Conservation (phyloP, 2,888 invertebrate species). For the Deilephila elpenor region DNA sequence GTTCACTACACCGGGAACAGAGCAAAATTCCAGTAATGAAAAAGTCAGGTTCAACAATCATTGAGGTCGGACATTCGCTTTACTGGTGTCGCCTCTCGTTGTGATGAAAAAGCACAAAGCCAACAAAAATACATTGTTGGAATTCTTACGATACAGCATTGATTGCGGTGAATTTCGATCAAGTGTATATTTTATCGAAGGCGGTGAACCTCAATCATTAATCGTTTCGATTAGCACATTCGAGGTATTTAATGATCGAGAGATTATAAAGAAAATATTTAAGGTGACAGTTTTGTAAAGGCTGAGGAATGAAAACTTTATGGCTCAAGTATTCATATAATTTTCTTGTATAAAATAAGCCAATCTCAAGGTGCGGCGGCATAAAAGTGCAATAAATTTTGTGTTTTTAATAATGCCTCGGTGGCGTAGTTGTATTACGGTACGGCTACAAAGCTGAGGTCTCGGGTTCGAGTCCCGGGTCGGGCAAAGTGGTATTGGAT, state of each 20-base stretch:
- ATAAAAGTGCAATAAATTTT: constrained; percentile 38
- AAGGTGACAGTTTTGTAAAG: background rate
- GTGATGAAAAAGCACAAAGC: background rate
- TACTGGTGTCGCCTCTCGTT: background rate
- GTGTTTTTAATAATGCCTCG: constrained; percentile 36
- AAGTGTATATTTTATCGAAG: no score
- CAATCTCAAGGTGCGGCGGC: background rate
- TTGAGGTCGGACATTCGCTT: constrained; percentile 2
- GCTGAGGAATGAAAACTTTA: background rate
- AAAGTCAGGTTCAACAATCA: constrained; percentile 16
- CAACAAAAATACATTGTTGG: background rate
- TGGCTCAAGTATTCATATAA: background rate
- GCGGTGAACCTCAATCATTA: background rate
- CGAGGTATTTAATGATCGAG: background rate
- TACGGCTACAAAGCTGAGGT: no score
- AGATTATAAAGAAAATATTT: background rate
- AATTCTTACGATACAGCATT: background rate
- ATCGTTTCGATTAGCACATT: background rate
- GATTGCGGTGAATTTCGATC: background rate
- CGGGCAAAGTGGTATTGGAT: no score
- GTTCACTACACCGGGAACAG: background rate
- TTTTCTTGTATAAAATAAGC: background rate
- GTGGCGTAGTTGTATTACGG: no score
- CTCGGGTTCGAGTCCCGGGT: no score
- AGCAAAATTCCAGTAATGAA: constrained; percentile 22